These are phyloP conservation scores for Andrena chrysosceles DNA, from an alignment of 2,888 invertebrate species.

Conservation along the genomic window DNA sequence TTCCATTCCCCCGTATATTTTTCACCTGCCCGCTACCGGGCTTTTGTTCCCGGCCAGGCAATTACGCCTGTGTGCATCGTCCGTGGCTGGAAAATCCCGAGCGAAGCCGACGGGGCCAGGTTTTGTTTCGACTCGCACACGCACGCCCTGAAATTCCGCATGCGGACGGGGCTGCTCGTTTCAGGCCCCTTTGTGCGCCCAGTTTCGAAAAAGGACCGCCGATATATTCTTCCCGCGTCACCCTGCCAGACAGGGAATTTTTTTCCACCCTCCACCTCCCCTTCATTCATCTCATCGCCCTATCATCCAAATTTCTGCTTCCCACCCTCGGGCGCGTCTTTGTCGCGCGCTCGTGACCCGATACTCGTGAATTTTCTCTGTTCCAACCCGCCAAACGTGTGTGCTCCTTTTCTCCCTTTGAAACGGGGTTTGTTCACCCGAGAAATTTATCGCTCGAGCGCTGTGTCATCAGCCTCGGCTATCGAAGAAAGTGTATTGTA, in stretches of 20 bases:
- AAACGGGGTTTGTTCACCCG: background rate
- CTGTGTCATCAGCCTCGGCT: background rate
- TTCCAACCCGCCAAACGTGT: background rate
- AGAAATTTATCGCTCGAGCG: background rate
- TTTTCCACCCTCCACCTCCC: background rate
- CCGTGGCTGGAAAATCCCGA: conserved; percentile 30
- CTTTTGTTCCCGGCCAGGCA: conserved; percentile 60
- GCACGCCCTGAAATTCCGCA: conserved; percentile 42
- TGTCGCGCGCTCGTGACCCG: background rate
- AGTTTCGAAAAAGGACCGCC: conserved; percentile 25
- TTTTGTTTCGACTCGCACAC: conserved; percentile 43
- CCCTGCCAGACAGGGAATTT: conserved; percentile 3
- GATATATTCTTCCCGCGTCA: conserved; percentile 42
- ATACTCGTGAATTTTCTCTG: background rate
- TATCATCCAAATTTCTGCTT: background rate
- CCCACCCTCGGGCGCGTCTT: background rate
- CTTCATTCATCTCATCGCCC: background rate
- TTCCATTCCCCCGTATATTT: conserved; percentile 64
- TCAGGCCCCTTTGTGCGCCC: conserved; percentile 39
- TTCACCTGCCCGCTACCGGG: conserved; percentile 56
- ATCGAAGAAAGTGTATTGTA: background rate
- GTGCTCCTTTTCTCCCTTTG: background rate
- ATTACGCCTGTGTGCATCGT: conserved; percentile 46
- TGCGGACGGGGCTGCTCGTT: conserved; percentile 11
- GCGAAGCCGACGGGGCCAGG: background rate